phyloP scores from a whole-genome alignment of 2,888 invertebrate species.

The Drosophila kuntzei region DNA sequence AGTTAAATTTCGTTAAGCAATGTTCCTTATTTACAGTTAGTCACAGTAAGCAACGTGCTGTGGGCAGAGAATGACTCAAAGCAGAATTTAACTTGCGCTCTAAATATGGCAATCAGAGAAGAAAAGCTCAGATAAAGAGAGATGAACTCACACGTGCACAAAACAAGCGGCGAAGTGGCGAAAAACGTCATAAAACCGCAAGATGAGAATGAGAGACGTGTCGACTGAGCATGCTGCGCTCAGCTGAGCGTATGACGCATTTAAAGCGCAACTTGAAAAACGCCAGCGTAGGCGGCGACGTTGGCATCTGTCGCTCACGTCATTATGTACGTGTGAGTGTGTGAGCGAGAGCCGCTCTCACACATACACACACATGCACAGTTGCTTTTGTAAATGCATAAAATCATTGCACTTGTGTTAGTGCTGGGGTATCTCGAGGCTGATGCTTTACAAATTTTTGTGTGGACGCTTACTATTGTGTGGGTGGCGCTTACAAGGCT shows the following conservation, averaged over 20 bases:
- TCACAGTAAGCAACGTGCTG: conserved; percentile 27
- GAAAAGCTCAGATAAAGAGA: conserved; percentile 15
- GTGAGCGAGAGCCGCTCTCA: conserved; percentile 25
- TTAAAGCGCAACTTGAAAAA: conserved; percentile 61
- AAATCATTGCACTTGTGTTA: conserved; percentile 43
- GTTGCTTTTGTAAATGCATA: conserved; percentile 44
- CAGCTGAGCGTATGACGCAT: conserved; percentile 71
- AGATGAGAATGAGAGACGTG: conserved; percentile 21
- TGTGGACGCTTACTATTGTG: conserved; percentile 67
- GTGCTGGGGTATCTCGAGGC: conserved; percentile 37
- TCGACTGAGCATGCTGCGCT: conserved; percentile 44
- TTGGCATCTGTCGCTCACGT: conserved; percentile 59
- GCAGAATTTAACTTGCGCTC: conserved; percentile 17
- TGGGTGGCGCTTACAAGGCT: conserved; percentile 77
- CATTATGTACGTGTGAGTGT: conserved; percentile 46
- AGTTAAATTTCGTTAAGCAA: conserved; percentile 14
- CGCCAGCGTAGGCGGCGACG: conserved; percentile 47
- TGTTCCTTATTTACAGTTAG: conserved; percentile 44
- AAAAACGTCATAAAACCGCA: conserved; percentile 43
- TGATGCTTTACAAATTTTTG: conserved; percentile 65
- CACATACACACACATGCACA: conserved; percentile 1
- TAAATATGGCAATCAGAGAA: conserved; percentile 32
- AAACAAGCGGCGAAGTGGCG: conserved; percentile 29
- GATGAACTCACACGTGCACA: conserved; percentile 59
- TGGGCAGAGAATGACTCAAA: conserved; percentile 34